Base-by-base conservation (phyloP, 2,113 vertebrate genomes). In the Monopterus albus region DNA sequence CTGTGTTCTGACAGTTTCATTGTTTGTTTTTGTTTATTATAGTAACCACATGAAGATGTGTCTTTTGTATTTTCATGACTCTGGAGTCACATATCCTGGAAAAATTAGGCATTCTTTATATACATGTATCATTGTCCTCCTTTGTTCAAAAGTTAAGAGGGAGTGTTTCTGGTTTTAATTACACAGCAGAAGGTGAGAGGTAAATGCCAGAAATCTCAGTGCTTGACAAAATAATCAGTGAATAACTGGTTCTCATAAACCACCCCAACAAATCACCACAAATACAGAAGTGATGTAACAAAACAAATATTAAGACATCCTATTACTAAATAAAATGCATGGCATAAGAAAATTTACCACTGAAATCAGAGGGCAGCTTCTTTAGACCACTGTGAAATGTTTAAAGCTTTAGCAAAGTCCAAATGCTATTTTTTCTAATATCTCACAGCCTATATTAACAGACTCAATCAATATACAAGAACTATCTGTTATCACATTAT, bases 121-220 rank as follows among this genome's bases (percentile, higher is more conserved):
- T 28, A 18, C 50, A 40, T 61, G 42, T 35, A 46, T 40, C 11
- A 56, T 4, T 38, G 40, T 60, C 36, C 21, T 79, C 35, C 11
- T 56, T 64, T 68, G 31, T 78, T 67, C 57, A 42, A 35, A 39
- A 42, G 25, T 36, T 63, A n/a, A 55, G 66, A 72, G 51, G 40
- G n/a, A 43, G 72, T 2, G 63, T 69, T 77, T 45, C 46, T 80
- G 60, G 72, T 57, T 55, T 68, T 63, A 51, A 45, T 28, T 23
- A 63, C 64, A 46, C 72, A 72, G 17, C 64, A 86, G 80, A 83
- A 64, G 70, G 74, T 75, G 57, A 70, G 23, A 47, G 40, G 21
- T 60, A 57, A 75, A 67, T 52, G 73, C 69, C 62, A 79, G 35
- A 75, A 71, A 67, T 72, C 31, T 78, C 21, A 39, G 36, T 42